phyloP scores from a whole-genome alignment of 2,797 vertebrate species.

The Rhinichthys osculus region DNA sequence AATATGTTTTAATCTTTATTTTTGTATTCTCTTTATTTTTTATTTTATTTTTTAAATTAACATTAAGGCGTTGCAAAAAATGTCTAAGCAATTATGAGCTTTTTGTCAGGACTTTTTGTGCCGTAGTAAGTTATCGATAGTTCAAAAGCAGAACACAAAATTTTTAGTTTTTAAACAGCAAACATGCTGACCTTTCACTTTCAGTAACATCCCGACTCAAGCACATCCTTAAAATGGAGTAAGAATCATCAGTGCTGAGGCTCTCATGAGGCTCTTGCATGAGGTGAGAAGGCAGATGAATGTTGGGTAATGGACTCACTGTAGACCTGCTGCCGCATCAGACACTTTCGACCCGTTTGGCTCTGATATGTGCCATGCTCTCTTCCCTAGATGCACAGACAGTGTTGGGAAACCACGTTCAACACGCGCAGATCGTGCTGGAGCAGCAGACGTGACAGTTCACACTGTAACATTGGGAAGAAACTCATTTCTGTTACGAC shows the following conservation, averaged over 20 bases:
- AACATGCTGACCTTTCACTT: slow-evolving; percentile 36
- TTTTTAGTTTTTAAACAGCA: neutral
- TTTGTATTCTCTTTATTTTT: neutral
- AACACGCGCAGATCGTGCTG: slow-evolving; percentile 32
- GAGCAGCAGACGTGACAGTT: slow-evolving; percentile 19
- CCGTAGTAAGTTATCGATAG: neutral
- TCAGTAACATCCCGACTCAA: neutral
- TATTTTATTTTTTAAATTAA: neutral
- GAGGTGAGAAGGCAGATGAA: slow-evolving; percentile 55
- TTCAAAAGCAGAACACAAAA: neutral
- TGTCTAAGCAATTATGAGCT: neutral
- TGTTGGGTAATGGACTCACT: slow-evolving; percentile 50
- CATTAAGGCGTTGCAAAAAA: neutral
- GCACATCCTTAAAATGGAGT: slow-evolving; percentile 18
- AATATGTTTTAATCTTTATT: neutral
- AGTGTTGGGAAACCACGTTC: slow-evolving; percentile 56
- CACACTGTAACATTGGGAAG: neutral
- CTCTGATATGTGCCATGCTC: slow-evolving; percentile 43
- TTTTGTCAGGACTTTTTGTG: neutral
- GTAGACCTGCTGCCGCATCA: slow-evolving; percentile 50
- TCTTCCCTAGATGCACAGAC: slow-evolving; percentile 64
- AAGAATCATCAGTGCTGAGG: neutral
- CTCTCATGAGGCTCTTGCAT: slow-evolving; percentile 32
- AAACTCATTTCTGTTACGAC: neutral
- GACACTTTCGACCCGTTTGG: slow-evolving; percentile 71